These are phyloP conservation scores for Zaprionus capensis DNA, from an alignment of 1,140 invertebrate species.

Conservation along the genomic window DNA sequence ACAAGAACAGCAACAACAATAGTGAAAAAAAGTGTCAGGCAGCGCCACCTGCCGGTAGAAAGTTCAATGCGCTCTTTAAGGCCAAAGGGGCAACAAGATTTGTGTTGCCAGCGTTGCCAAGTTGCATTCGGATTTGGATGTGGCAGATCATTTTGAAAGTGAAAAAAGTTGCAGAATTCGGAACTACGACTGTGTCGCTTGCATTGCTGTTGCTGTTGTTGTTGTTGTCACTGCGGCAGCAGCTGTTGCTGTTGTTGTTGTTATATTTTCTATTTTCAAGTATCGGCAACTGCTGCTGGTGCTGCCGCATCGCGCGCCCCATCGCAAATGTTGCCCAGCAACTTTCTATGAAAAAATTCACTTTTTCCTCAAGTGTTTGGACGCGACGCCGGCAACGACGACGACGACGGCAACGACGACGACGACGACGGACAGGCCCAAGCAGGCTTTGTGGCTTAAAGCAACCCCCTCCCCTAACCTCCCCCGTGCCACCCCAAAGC, in stretches of 20 bases:
- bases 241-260: conserved; percentile 4
- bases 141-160: conserved; percentile 36
- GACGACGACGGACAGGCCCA: conserved; percentile 21
- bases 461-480: not conserved
- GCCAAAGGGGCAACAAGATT: not conserved
- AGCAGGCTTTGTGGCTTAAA: conserved; percentile 52
- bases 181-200: conserved; percentile 15
- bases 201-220: conserved; percentile 18
- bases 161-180: conserved; percentile 46
- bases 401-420: not conserved
- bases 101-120: conserved; percentile 1
- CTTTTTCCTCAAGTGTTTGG: conserved; percentile 67
- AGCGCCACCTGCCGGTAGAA: conserved; percentile 48
- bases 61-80: conserved; percentile 40
- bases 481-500: conserved; percentile 38
- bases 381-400: conserved; percentile 14
- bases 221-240: conserved; percentile 10
- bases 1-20: not conserved
- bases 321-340: conserved; percentile 77
- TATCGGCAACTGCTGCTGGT: conserved; percentile 55
- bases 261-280: conserved; percentile 77
- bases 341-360: conserved; percentile 83
- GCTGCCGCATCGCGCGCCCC: conserved; percentile 28
- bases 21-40: not conserved
- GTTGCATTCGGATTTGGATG: conserved; percentile 1